phyloP scores from a whole-genome alignment of 1,140 invertebrate genomes.

The Cherax destructor region DNA sequence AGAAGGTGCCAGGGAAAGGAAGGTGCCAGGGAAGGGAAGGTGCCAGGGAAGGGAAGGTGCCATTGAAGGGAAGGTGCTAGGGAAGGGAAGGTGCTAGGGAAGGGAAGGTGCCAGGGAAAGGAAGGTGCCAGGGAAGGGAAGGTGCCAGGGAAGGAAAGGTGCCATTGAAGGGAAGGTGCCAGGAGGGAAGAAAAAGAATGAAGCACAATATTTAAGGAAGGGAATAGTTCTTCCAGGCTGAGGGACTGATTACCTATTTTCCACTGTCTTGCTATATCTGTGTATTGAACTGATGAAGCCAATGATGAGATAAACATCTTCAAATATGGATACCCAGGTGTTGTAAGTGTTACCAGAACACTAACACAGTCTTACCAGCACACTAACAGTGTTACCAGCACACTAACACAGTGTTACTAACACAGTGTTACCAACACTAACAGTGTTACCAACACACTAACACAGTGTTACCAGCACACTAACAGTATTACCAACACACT shows the following conservation, averaged over 20 bases:
- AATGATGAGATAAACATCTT: too few relatives aligned
- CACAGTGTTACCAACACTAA: background rate
- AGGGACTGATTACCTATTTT: too few relatives aligned
- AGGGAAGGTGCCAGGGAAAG: background rate
- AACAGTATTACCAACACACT: too few relatives aligned
- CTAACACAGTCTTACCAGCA: background rate
- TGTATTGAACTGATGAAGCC: too few relatives aligned
- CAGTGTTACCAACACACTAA: background rate
- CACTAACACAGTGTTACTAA: background rate
- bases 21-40: background rate
- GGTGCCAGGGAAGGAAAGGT: background rate
- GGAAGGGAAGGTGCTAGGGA: background rate
- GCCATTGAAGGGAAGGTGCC: background rate
- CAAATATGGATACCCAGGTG: too few relatives aligned
- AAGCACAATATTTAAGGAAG: too few relatives aligned
- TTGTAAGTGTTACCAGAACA: background rate
- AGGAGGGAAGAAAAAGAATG: background rate
- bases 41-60: too few relatives aligned
- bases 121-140: background rate
- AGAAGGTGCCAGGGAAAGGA: background rate
- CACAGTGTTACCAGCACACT: too few relatives aligned
- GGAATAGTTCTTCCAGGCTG: too few relatives aligned
- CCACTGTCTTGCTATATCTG: too few relatives aligned
- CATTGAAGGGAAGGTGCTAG: too few relatives aligned
- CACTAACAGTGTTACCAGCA: background rate